A percentile compares a stretch with the other conserved stretches of the same genome.
These are phyloP conservation scores for Ochropleura leucogaster DNA, from an alignment of 2,888 invertebrate species.

Conservation along the genomic window DNA sequence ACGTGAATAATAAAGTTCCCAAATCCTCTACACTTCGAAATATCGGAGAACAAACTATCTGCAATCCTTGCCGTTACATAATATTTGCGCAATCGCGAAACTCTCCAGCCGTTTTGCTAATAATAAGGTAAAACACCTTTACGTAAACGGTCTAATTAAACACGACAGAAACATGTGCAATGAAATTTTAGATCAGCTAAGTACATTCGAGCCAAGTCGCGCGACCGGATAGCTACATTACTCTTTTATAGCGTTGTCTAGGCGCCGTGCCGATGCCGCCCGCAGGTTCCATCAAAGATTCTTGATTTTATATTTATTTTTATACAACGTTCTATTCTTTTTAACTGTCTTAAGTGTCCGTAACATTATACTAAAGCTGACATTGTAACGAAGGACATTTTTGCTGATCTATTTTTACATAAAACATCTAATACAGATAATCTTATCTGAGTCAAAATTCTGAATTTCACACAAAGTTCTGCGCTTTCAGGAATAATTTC, in stretches of 20 bases:
- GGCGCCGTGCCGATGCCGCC: constrained; percentile 30
- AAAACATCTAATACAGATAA: not conserved
- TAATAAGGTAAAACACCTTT: constrained; percentile 28
- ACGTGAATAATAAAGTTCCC: constrained; percentile 25
- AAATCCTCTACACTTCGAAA: constrained; percentile 10
- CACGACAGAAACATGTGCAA: constrained; percentile 64
- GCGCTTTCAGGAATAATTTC: not conserved
- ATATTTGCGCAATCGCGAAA: constrained; percentile 34
- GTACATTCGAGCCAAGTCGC: constrained; percentile 38
- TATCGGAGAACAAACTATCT: constrained; percentile 23
- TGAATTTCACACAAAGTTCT: not conserved
- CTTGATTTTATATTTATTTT: constrained; percentile 39
- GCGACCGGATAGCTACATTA: constrained; percentile 23
- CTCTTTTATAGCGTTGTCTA: constrained; percentile 36
- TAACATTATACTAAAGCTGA: constrained; percentile 41
- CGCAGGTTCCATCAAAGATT: constrained; percentile 2
- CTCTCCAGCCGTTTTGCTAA: constrained; percentile 28
- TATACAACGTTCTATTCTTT: constrained; percentile 18
- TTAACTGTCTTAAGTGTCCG: constrained; percentile 31
- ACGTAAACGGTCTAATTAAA: constrained; percentile 59
- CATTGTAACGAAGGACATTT: not conserved
- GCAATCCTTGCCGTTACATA: constrained; percentile 30
- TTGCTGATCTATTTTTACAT: constrained; percentile 5
- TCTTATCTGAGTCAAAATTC: constrained; percentile 1
- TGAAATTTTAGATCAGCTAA: constrained; percentile 62